These are phyloP conservation scores for Eubasilissa regina DNA, from an alignment of 1,140 invertebrate species.

Conservation along the genomic window DNA sequence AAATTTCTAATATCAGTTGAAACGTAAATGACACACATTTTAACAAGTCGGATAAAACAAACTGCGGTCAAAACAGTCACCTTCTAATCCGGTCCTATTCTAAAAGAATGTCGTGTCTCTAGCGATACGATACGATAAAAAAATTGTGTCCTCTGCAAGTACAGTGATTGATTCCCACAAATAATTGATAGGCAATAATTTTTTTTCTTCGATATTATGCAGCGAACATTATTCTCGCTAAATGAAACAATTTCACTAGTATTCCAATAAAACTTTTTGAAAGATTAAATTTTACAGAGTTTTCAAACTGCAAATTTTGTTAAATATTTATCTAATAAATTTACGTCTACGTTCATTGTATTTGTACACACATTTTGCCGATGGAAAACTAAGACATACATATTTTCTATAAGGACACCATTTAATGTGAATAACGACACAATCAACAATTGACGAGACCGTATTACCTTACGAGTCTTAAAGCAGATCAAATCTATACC, in stretches of 20 bases:
- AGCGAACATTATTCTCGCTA: too few species aligned
- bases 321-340: not conserved
- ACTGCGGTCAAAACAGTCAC: too few species aligned
- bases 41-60: too few species aligned
- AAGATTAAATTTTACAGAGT: too few species aligned
- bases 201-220: too few species aligned
- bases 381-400: conserved; percentile 28
- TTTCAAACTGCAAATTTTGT: not conserved
- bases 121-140: too few species aligned
- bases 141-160: not conserved
- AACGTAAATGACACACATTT: not conserved
- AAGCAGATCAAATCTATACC: conserved; percentile 27
- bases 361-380: conserved; percentile 33
- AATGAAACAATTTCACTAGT: not conserved
- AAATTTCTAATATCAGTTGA: conserved; percentile 31
- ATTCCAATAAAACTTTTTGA: too few species aligned
- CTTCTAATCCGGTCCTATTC: too few species aligned
- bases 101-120: too few species aligned
- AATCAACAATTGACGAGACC: conserved; percentile 36
- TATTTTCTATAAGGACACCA: conserved; percentile 41
- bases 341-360: conserved; percentile 24
- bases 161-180: not conserved
- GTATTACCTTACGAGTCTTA: conserved; percentile 26
- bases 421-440: conserved; percentile 39
- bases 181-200: too few species aligned